phyloP scores from a whole-genome alignment of 2,888 invertebrate genomes.

The Myopa tessellatipennis region DNA sequence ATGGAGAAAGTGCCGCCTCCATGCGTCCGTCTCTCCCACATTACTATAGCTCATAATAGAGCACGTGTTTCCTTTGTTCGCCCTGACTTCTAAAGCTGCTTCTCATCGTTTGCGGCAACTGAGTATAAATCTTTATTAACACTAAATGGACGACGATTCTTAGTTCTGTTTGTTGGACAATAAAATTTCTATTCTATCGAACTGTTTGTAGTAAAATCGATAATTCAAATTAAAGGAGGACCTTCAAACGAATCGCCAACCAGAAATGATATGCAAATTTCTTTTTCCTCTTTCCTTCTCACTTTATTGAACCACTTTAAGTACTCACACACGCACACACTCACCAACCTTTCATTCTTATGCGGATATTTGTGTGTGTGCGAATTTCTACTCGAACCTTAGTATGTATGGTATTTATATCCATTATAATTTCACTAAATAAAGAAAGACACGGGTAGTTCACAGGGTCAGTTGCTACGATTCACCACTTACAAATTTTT shows the following conservation, averaged over 20 bases:
- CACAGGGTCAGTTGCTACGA: too few relatives aligned
- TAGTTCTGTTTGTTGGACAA: not conserved
- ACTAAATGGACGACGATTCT: not conserved
- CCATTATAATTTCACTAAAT: not conserved
- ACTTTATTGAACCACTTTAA: not conserved
- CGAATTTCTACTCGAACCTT: not conserved
- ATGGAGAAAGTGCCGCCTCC: too few relatives aligned
- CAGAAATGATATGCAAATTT: constrained; percentile 10
- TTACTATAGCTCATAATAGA: not conserved
- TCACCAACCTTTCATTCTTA: not conserved
- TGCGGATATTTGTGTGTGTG: not conserved
- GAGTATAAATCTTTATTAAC: not conserved
- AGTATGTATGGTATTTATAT: not conserved
- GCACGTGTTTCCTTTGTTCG: not conserved
- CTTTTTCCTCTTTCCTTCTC: not conserved
- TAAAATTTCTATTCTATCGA: not conserved
- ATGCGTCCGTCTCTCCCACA: too few relatives aligned
- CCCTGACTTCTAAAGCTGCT: too few relatives aligned
- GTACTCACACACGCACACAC: too few relatives aligned
- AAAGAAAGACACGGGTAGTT: too few relatives aligned
- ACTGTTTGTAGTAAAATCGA: constrained; percentile 1
- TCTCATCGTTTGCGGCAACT: too few relatives aligned
- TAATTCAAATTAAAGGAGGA: constrained; percentile 14
- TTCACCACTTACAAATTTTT: too few relatives aligned
- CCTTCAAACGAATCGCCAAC: not conserved